These are phyloP conservation scores for Phylloscopus trochiloides DNA, from an alignment of 2,113 vertebrate species.

Conservation along the genomic window DNA sequence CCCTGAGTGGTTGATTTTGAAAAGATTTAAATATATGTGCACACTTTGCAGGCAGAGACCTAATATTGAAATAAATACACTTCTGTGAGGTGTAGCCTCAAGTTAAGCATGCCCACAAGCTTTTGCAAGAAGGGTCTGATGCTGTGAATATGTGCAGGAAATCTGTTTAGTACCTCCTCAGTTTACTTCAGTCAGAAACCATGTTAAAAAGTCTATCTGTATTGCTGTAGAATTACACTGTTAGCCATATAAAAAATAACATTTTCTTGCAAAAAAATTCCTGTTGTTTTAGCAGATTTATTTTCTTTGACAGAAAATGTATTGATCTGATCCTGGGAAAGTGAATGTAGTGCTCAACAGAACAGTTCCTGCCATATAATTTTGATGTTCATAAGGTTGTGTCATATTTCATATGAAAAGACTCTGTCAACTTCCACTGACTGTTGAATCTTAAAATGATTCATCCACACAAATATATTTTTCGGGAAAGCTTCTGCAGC, in stretches of 20 bases:
- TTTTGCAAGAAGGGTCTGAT: not conserved
- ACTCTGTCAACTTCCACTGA: constrained; percentile 47
- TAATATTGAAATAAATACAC: not conserved
- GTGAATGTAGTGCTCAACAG: constrained; percentile 11
- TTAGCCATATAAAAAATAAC: constrained; percentile 7
- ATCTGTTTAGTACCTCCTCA: not conserved
- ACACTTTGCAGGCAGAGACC: not conserved
- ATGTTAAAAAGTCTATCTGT: not conserved
- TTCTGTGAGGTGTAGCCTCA: not conserved
- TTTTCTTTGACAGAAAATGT: constrained; percentile 50
- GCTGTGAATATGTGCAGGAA: not conserved
- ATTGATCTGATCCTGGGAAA: constrained; percentile 61
- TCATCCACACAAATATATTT: constrained; percentile 46
- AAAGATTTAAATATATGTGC: not conserved
- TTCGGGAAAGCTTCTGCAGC: constrained; percentile 24
- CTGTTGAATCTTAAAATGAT: constrained; percentile 53
- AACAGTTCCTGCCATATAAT: constrained; percentile 43
- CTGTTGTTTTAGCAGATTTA: constrained; percentile 25
- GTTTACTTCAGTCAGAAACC: not conserved
- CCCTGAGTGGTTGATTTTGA: not conserved
- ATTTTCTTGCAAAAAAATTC: constrained; percentile 8
- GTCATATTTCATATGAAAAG: constrained; percentile 54
- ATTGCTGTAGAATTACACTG: not conserved
- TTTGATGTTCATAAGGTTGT: constrained; percentile 50
- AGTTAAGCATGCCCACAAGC: not conserved